Percentiles rank a stretch among this genome's conserved stretches.
Conservation (phyloP, 2,888 invertebrate species). For the Falcaria lacertinaria region DNA sequence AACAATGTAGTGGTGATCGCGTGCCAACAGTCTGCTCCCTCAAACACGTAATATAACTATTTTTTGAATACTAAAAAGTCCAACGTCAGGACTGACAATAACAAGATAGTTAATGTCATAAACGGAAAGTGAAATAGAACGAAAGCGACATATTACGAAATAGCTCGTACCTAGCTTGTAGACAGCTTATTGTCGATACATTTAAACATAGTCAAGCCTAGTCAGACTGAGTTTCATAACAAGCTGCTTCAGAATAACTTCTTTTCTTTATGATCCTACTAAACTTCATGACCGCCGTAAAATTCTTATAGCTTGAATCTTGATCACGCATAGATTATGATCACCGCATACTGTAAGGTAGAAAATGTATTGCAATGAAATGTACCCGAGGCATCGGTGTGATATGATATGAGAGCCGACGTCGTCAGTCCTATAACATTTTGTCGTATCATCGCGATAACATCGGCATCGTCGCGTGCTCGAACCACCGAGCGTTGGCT, state of each 20-base stretch:
- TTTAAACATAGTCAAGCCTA: not conserved
- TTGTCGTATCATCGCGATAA: slow-evolving; percentile 55
- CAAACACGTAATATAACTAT: slow-evolving; percentile 24
- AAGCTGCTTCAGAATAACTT: no score
- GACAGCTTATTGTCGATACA: not conserved
- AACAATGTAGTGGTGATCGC: slow-evolving; percentile 30
- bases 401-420: slow-evolving; percentile 19
- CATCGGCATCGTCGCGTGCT: slow-evolving; percentile 53
- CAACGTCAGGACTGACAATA: not conserved
- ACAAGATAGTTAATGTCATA: not conserved
- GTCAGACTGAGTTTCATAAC: not conserved
- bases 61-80: slow-evolving; percentile 1
- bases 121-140: not conserved
- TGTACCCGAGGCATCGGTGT: slow-evolving; percentile 12
- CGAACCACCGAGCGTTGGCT: slow-evolving; percentile 18
- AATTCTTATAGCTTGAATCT: not conserved
- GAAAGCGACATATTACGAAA: not conserved
- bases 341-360: no score
- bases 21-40: slow-evolving; percentile 38
- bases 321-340: no score
- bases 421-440: slow-evolving; percentile 29
- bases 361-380: slow-evolving; percentile 19
- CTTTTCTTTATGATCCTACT: not conserved
- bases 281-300: not conserved
- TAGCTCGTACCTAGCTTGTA: no score